phyloP scores from a whole-genome alignment of 92 coral and sea anemone species.

The Palythoa grandis region DNA sequence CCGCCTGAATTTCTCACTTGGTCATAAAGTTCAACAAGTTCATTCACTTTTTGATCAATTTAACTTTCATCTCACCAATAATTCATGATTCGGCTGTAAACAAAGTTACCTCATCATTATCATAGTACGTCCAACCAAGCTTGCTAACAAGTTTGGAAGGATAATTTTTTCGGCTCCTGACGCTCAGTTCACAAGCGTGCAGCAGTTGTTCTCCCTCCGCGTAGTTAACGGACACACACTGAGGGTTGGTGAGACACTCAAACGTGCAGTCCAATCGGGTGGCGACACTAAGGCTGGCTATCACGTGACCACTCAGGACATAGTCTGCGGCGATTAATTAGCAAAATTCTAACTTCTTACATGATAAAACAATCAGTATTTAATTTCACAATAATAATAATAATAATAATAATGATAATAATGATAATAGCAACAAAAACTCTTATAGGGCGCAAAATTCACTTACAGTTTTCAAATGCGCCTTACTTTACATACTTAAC shows the following conservation, averaged over 20 bases:
- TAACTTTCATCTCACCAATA: not conserved
- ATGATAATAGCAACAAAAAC: no score
- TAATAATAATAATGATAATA: no score
- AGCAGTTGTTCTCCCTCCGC: constrained; percentile 41
- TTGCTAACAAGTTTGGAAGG: constrained; percentile 40
- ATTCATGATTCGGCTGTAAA: no score
- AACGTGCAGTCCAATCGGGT: constrained; percentile 42
- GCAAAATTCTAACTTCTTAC: no score
- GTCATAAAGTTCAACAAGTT: no score
- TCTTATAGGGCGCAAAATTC: no score
- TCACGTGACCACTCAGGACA: constrained; percentile 46
- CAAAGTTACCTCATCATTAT: constrained; percentile 18
- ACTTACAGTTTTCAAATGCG: no score
- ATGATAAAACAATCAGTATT: no score
- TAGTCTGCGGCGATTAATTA: constrained; percentile 9
- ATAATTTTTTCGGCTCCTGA: constrained; percentile 13
- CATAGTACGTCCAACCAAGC: constrained; percentile 48
- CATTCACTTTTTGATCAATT: no score
- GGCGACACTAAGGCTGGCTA: constrained; percentile 43
- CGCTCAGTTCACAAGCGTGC: constrained; percentile 52
- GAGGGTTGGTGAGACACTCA: constrained; percentile 30
- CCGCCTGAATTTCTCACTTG: no score
- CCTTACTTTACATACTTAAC: no score
- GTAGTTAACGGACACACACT: constrained; percentile 50
- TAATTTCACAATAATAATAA: no score